Evolutionary conservation across 2,888 invertebrate species (phyloP), one percentile per base, ranked within the genome.

Genomic region (Copidosoma aretas): DNA sequence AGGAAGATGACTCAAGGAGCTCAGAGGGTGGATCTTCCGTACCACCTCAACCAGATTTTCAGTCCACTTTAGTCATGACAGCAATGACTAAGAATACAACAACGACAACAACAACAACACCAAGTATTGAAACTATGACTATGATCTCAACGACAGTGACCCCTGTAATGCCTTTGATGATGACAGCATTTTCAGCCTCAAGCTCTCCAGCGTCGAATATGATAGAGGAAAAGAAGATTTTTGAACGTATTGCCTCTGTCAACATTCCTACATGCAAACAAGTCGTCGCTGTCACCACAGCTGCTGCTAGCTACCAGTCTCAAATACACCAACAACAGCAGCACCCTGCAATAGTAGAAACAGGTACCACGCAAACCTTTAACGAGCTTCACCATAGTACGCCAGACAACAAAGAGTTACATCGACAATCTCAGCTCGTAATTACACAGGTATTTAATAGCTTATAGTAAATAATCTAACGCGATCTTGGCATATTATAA

Each of bases 1-100:
- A 96, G 77, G 43, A 32, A 32, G 96, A 97, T 78, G 95, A 95
- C 79, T 93, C 93, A 12, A 93, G 93, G 73, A 95, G 94, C 81
- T 91, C 91, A 14, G 91, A 91, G 79, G 78, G 78, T 1, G 88
- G 89, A 74, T 88, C 88, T 72, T 87, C 88, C 22, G 81, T 83
- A 70, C 82, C 83, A 12, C 82, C 84, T 49, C 82, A 86, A 63
- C 32, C 3, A 32, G 32, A 8, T 8, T 32, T 32, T 8, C 32
- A 32, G 32, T 3, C 8, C n/a, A 10, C 12, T 24, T 46, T 32
- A 15, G 14, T 21, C 4, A n/a, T 22, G 15, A 22, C 66, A 22
- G 12, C 51, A 5, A 10, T 54, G 49, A 19, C 46, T 25, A n/a
- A 51, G 43, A 3, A 43, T 15, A 17, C 57, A 2, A 22, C 43